Evolutionary conservation across 2,113 vertebrate species (phyloP), one percentile per base, ranked within the genome.

Genomic region (Aegotheles bennettii): DNA sequence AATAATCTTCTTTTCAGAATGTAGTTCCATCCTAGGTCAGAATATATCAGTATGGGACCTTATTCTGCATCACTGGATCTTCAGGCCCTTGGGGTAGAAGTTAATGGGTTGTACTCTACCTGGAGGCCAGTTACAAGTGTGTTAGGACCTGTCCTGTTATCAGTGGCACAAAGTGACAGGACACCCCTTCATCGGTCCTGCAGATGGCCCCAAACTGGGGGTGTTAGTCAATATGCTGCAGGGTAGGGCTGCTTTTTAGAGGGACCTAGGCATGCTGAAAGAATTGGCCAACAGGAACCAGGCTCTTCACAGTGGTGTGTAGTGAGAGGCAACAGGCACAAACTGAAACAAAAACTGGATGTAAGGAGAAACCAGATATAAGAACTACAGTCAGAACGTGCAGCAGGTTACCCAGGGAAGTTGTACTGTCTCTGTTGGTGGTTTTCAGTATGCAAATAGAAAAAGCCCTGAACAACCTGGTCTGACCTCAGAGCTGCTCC

Each of bases 71-170:
- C 43, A 36, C 1, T 73, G 21, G 20, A 75, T 79, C 51, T 35
- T 25, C 21, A 5, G 14, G 8, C 35, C 65, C n/a, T 0, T 0
- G 13, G 17, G 12, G 8, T 10, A 45, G 28, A 61, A 8, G 11
- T 48, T 56, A 77, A 57, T 42, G 16, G 31, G 7, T 67, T n/a
- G 14, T 43, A 60, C 7, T 47, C 16, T 56, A 35, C 8, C 40
- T 56, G 43, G 35, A 59, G 47, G 38, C 6, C 21, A 28, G 12
- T 47, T 77, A 40, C 21, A 81, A 61, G 13, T 1, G 0, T 45
- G 18, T 23, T 90, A 47, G 14, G 6, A 54, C 25, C 11, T 45
- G 17, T 65, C 19, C 1, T 77, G 63, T 89, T 68, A 5, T 71
- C 53, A 61, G 10, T 57, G 29, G 4, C 3, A 3, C 42, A 12